Base-by-base conservation (phyloP, 1,140 invertebrate genomes). In the Paralvinella palmiformis region DNA sequence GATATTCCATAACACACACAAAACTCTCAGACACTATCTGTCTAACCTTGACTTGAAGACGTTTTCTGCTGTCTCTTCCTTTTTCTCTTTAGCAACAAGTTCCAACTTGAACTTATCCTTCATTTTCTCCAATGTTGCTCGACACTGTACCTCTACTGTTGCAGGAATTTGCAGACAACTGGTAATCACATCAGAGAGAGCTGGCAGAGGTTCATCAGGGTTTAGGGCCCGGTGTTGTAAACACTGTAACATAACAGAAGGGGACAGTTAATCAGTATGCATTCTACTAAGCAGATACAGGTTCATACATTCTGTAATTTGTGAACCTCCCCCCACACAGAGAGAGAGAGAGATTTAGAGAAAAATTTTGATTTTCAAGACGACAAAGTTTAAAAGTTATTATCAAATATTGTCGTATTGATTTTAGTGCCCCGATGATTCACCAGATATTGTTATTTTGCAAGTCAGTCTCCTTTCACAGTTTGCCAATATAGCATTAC, bases 201-300 rank as follows among this genome's bases (percentile, higher is more conserved):
- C 73, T 52, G 79, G 77, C 10, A 80, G 41, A 2, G 70, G 69
- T 20, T 78, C 74, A 50, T 79, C 73, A 15, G 78, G 75, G 61
- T 80, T 71, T 1, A 78, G 63, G n/a, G 68, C 78, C 63, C 75
- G 53, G 52, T 78, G 74, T 64, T 77, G 75, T n/a, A 81, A 59
- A 67, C 78, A 80, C 79, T 81, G 67, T 0, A 68, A 73, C 57
- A 50, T 10, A 63, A 62, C 62, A 67, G 37, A 22, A n/a, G n/a
- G n/a, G n/a, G n/a, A n/a, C n/a, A n/a, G n/a, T n/a, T n/a, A n/a
- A n/a, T n/a, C n/a, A n/a, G n/a, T n/a, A n/a, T n/a, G n/a, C n/a
- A n/a, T n/a, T n/a, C n/a, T n/a, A n/a, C n/a, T n/a, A n/a, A n/a
- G n/a, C n/a, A n/a, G n/a, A n/a, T n/a, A n/a, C n/a, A n/a, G n/a